A percentile compares a stretch with the other conserved stretches of the same genome.
phyloP scores from a whole-genome alignment of 2,797 vertebrate genomes.

The Anisognathus igniventris region DNA sequence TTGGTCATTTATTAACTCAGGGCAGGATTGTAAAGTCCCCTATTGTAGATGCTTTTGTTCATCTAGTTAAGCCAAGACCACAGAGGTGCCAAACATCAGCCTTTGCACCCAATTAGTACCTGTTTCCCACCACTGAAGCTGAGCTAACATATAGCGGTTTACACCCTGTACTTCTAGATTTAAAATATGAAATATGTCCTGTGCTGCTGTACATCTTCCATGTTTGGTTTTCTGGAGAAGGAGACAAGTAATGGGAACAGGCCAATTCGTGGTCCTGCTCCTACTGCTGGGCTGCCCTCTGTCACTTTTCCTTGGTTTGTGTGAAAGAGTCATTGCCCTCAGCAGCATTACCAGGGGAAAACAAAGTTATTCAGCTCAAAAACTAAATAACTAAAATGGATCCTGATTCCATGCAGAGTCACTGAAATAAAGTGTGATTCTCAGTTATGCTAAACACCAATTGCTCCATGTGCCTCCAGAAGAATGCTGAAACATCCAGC shows the following conservation, averaged over 20 bases:
- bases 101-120: accelerated
- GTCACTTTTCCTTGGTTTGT: not conserved
- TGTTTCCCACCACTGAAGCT: not conserved
- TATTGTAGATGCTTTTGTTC: not conserved
- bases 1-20: not conserved
- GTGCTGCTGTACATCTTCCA: not conserved
- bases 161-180: not conserved
- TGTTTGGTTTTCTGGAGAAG: not conserved
- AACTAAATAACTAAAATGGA: not conserved
- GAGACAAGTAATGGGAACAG: not conserved
- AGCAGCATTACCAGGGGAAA: not conserved
- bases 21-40: not conserved
- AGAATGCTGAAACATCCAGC: not conserved
- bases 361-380: not conserved
- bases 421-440: not conserved
- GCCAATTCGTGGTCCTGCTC: not conserved
- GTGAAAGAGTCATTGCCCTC: not conserved
- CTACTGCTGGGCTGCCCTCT: not conserved
- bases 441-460: not conserved
- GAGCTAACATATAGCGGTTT: not conserved
- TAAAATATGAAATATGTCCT: not conserved
- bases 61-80: not conserved
- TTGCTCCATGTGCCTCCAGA: not conserved
- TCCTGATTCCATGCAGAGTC: not conserved
- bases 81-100: not conserved